phyloP scores from a whole-genome alignment of 2,113 vertebrate species.

The Lagopus muta region DNA sequence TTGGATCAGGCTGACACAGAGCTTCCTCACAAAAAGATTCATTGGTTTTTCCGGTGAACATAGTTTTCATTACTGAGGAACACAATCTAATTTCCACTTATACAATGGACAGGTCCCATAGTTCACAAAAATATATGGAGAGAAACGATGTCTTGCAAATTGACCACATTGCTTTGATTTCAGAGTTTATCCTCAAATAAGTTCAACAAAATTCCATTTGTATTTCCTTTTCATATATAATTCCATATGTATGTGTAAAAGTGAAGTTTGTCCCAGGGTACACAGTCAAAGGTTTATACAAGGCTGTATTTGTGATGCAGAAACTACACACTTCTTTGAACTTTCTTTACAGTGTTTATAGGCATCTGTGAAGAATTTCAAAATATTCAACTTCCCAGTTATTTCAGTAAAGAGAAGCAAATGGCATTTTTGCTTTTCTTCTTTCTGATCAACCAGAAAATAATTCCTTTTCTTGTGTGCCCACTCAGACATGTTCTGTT shows the following conservation, averaged over 20 bases:
- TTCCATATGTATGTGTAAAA: not conserved
- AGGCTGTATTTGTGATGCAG: not conserved
- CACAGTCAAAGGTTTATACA: not conserved
- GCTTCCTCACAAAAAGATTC: slow-evolving; percentile 49
- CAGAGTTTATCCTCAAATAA: not conserved
- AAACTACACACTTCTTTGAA: not conserved
- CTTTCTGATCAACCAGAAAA: slow-evolving; percentile 62
- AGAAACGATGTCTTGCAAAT: slow-evolving; percentile 14
- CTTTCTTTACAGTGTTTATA: slow-evolving; percentile 12
- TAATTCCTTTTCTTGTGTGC: slow-evolving; percentile 23
- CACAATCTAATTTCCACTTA: slow-evolving; percentile 62
- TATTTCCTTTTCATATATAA: not conserved
- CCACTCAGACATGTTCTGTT: not conserved
- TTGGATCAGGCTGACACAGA: slow-evolving; percentile 20
- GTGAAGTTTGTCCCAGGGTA: not conserved
- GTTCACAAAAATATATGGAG: slow-evolving; percentile 39
- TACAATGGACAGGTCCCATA: slow-evolving; percentile 41
- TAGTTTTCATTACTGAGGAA: slow-evolving; percentile 40
- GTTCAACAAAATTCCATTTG: not conserved
- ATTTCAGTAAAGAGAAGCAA: slow-evolving; percentile 68
- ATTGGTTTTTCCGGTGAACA: slow-evolving; percentile 43
- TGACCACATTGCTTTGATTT: not conserved
- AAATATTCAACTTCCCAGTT: slow-evolving; percentile 57
- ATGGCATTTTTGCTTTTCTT: slow-evolving; percentile 63
- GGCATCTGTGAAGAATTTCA: slow-evolving; percentile 75